Base-by-base conservation (phyloP, 2,888 invertebrate species). In the Deilephila porcellus region DNA sequence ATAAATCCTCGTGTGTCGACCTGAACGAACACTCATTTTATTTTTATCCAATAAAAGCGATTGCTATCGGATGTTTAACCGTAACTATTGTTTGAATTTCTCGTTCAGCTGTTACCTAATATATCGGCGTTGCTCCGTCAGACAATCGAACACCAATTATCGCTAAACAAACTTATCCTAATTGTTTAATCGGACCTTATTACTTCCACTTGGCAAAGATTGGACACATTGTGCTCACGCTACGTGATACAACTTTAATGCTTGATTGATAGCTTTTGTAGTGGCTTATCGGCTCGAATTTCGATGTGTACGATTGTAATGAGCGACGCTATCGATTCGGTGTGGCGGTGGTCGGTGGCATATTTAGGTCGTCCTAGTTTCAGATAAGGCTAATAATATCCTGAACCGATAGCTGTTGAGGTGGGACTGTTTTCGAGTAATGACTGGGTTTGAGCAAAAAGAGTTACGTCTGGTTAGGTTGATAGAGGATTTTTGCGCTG, bases 161-260 rank as follows among this genome's bases (percentile, higher is more conserved):
- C 74, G 67, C 71, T 76, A 77, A 77, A 79, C 78, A 82, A 81
- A 80, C 81, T 77, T 71, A 71, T 73, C 73, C 71, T 77, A 82
- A 82, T 82, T 81, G 82, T 80, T 80, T 82, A 78, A 82, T 77
- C 77, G 75, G 75, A 74, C 72, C 74, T 72, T 72, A 74, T 72
- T 74, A 72, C 67, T 72, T 70, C 70, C 72, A 67, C 34, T 60
- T 62, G 32, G 56, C 0, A 20, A 20, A 71, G 37, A 45, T 53
- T n/a, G 63, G 73, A 29, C 34, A 73, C 62, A 73, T 62, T 71
- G 19, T 34, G 25, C 17, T 56, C 53, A 73, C 63, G 29, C 71
- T 29, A 73, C 56, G 71, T 34, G 32, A 71, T 64, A 52, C 60
- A 29, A 73, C 70, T 17, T 37, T n/a, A 19, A 37, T 70, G 32